phyloP scores from a whole-genome alignment of 2,797 vertebrate genomes.

The Capromys pilorides region DNA sequence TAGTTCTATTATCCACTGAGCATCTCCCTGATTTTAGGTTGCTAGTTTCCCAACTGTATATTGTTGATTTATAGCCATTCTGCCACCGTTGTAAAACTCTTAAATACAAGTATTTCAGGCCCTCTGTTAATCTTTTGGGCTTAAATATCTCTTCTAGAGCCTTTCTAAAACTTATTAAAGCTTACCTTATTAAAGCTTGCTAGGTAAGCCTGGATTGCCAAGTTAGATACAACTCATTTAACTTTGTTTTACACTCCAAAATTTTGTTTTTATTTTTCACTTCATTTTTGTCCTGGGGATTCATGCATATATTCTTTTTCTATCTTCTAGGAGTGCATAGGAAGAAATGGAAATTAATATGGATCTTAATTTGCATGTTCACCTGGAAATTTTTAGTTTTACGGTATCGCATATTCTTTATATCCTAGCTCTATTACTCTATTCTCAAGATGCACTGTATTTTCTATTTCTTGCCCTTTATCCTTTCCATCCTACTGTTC shows the following conservation, averaged over 20 bases:
- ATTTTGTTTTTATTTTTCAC: neutral
- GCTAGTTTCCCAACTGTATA: neutral
- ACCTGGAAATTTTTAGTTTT: constrained; percentile 52
- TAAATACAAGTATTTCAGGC: neutral
- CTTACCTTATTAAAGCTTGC: neutral
- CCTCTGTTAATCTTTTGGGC: neutral
- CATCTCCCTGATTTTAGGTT: neutral
- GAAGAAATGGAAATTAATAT: constrained; percentile 9
- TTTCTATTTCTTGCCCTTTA: constrained; percentile 22
- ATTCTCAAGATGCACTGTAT: neutral
- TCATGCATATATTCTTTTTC: constrained; percentile 34
- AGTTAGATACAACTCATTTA: constrained; percentile 30
- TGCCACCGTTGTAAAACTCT: constrained; percentile 22
- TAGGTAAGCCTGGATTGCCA: neutral
- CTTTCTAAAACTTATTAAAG: neutral
- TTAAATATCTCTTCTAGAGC: constrained; percentile 16
- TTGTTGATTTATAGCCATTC: neutral
- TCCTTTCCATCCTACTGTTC: neutral
- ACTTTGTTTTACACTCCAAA: constrained; percentile 45
- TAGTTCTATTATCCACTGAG: neutral
- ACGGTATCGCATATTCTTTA: neutral
- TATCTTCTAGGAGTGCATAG: constrained; percentile 23
- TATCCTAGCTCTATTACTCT: neutral
- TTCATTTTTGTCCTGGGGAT: neutral
- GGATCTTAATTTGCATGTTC: constrained; percentile 41